Percentiles rank a stretch among this genome's conserved stretches.
Evolutionary conservation across 1,140 invertebrate genomes (phyloP).

Genomic region (Drosophila repletoides): DNA sequence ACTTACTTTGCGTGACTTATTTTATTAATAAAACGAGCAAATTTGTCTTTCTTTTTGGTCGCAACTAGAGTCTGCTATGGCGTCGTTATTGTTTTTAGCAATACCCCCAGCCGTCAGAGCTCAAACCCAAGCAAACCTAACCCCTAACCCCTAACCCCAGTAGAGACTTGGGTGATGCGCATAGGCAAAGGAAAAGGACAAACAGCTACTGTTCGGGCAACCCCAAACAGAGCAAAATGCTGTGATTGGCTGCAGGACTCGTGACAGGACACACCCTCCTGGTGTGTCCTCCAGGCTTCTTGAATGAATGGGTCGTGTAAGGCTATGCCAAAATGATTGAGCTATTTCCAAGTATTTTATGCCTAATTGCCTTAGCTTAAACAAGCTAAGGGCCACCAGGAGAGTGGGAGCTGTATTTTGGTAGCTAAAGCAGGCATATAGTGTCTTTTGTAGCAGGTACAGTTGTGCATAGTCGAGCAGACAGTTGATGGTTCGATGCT

Average conservation of each 20-base stretch:
- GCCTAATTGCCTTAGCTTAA: conserved; percentile 44
- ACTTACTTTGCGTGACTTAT: conserved; percentile 81
- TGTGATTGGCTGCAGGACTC: conserved; percentile 36
- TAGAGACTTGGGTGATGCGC: neutral
- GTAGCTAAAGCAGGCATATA: no score
- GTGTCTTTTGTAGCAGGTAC: conserved; percentile 42
- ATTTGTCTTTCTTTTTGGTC: conserved; percentile 79
- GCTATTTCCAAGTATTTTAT: conserved; percentile 70
- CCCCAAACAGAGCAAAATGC: conserved; percentile 1
- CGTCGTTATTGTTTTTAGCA: conserved; percentile 35
- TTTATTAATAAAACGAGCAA: conserved; percentile 81
- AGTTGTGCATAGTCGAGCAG: conserved; percentile 65
- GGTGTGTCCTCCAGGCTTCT: neutral
- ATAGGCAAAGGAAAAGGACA: conserved; percentile 40
- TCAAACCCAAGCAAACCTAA: neutral
- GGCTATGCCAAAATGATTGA: conserved; percentile 64
- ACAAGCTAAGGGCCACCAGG: neutral
- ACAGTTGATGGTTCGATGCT: neutral
- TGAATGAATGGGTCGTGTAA: conserved; percentile 36
- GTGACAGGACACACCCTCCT: conserved; percentile 49
- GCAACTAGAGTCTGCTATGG: conserved; percentile 33
- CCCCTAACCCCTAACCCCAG: neutral
- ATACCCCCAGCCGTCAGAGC: neutral
- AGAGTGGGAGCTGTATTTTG: no score
- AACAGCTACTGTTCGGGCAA: conserved; percentile 27